These are phyloP conservation scores for Drosophila atripex DNA, from an alignment of 2,888 invertebrate species.

Conservation along the genomic window DNA sequence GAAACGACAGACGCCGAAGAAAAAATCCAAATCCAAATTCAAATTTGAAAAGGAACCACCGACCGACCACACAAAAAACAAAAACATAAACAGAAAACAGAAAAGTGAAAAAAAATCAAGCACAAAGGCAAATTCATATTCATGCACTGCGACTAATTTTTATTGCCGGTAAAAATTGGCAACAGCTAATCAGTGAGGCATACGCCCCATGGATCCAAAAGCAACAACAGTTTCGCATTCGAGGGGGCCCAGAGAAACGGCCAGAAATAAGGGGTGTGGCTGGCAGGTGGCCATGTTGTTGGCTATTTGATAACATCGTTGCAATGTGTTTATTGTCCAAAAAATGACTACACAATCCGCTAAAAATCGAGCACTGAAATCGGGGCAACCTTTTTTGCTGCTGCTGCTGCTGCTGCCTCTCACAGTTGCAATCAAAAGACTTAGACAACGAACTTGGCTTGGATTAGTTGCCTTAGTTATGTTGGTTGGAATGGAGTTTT, in stretches of 20 bases:
- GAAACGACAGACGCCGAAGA: constrained; percentile 13
- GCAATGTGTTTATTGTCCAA: constrained; percentile 77
- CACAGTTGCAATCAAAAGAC: constrained; percentile 69
- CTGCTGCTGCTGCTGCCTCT: constrained; percentile 13
- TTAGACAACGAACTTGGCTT: constrained; percentile 66
- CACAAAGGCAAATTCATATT: constrained; percentile 49
- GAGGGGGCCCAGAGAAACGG: constrained; percentile 4
- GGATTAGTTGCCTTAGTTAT: constrained; percentile 26
- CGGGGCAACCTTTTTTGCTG: constrained; percentile 47
- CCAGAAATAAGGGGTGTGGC: constrained; percentile 62
- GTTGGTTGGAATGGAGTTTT: constrained; percentile 37
- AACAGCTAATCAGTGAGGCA: constrained; percentile 56
- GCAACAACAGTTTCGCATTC: constrained; percentile 1
- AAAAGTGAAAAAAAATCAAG: constrained; percentile 35
- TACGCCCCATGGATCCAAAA: constrained; percentile 49
- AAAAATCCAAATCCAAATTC: constrained; percentile 18
- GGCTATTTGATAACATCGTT: constrained; percentile 71
- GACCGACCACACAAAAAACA: background rate
- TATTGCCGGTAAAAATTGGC: constrained; percentile 55
- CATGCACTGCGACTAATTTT: constrained; percentile 75
- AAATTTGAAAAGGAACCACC: constrained; percentile 39
- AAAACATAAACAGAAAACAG: constrained; percentile 1
- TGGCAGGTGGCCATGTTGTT: constrained; percentile 69
- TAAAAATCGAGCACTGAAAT: constrained; percentile 44
- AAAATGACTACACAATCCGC: constrained; percentile 72